These are phyloP conservation scores for Patiria miniata DNA, from an alignment of 35 echinoderm and acorn worm genomes.

Conservation along the genomic window DNA sequence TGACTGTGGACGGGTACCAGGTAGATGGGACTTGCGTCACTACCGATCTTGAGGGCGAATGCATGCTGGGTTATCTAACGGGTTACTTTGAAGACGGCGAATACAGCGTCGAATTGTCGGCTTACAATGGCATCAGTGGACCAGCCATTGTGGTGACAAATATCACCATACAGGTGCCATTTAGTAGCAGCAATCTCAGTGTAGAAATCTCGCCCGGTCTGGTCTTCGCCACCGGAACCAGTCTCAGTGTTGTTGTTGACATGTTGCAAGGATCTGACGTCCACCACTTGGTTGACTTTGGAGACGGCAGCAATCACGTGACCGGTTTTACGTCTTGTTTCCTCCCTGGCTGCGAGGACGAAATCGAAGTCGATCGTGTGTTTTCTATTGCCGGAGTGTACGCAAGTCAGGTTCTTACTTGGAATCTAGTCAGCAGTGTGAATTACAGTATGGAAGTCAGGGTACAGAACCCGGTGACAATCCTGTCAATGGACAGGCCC, in stretches of 20 bases:
- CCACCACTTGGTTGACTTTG: constrained; percentile 7
- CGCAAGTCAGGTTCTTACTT: background rate
- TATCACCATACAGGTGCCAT: background rate
- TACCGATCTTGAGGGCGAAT: background rate
- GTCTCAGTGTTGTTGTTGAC: background rate
- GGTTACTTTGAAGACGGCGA: background rate
- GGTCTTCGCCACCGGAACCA: background rate
- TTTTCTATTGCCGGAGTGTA: constrained; percentile 2
- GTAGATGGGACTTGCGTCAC: background rate
- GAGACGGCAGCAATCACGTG: background rate
- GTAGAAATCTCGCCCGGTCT: background rate
- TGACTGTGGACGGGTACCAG: background rate
- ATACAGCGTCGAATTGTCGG: background rate
- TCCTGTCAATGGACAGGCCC: background rate
- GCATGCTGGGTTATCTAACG: background rate
- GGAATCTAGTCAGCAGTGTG: constrained; percentile 27
- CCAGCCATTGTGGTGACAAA: background rate
- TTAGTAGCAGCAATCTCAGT: background rate
- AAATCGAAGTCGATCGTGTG: background rate
- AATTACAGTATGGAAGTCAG: background rate
- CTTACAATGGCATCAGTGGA: constrained; percentile 3
- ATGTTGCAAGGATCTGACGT: background rate
- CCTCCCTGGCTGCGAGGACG: background rate
- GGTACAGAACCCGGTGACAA: constrained; percentile 8
- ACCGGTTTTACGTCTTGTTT: background rate